Conservation (phyloP, 2,888 invertebrate species). For the Meghimatium bilineatum region DNA sequence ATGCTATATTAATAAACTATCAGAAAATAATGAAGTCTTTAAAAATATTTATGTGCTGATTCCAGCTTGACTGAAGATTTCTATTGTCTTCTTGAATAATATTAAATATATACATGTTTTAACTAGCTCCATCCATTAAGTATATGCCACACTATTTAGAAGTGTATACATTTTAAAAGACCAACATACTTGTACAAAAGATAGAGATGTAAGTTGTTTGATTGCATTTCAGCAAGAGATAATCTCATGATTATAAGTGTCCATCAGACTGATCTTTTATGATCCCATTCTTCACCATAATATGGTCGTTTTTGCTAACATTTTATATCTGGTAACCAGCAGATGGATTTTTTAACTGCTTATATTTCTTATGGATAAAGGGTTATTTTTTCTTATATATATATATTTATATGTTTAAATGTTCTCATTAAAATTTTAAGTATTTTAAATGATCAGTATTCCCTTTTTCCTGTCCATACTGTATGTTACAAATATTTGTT, state of each 20-base stretch:
- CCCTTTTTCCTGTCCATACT: background rate
- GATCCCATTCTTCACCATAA: background rate
- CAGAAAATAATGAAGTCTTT: no score
- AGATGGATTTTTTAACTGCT: background rate
- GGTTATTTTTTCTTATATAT: background rate
- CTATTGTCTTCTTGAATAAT: background rate
- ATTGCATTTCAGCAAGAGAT: background rate
- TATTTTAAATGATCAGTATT: conserved; percentile 4
- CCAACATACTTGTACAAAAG: background rate
- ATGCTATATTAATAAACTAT: no score
- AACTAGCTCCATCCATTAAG: background rate
- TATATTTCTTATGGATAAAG: background rate
- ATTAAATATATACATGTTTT: background rate
- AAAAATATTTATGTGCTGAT: background rate
- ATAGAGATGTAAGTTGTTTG: background rate
- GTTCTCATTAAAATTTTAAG: background rate
- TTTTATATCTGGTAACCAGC: background rate
- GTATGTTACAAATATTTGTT: background rate
- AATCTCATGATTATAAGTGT: background rate
- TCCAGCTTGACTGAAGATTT: background rate
- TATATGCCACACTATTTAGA: background rate
- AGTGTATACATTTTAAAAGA: background rate
- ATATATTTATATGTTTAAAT: background rate
- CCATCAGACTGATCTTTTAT: background rate
- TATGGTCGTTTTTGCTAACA: background rate